These are phyloP conservation scores for Aspiorhynchus laticeps DNA, from an alignment of 2,113 vertebrate genomes.

Conservation along the genomic window DNA sequence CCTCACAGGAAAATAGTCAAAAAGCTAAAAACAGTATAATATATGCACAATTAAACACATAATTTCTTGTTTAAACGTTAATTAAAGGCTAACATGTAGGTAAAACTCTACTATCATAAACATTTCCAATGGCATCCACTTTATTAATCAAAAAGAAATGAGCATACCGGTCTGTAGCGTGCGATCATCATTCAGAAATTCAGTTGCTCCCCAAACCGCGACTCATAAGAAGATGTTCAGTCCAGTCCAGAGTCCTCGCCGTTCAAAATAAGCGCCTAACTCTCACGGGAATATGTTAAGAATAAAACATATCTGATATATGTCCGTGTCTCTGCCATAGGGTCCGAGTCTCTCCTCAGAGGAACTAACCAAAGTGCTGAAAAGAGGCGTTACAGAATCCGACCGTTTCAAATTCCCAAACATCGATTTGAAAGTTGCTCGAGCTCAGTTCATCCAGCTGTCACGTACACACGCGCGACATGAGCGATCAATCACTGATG, in stretches of 20 bases:
- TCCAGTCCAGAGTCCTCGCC: conserved; percentile 38
- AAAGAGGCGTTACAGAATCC: conserved; percentile 48
- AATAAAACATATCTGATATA: not conserved
- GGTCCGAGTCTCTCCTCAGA: conserved; percentile 25
- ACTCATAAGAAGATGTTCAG: conserved; percentile 25
- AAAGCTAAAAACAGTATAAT: not conserved
- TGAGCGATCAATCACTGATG: not conserved
- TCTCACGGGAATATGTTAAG: not conserved
- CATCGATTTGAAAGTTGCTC: conserved; percentile 19
- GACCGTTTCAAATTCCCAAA: conserved; percentile 1
- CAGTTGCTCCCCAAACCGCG: conserved; percentile 16
- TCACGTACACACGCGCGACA: conserved; percentile 26
- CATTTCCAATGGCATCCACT: not conserved
- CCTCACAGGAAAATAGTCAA: not conserved
- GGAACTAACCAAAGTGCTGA: conserved; percentile 80
- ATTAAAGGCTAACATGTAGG: not conserved
- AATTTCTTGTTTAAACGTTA: not conserved
- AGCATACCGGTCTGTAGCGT: conserved; percentile 76
- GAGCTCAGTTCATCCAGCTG: not conserved
- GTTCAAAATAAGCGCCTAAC: conserved; percentile 19
- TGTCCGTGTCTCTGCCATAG: conserved; percentile 2
- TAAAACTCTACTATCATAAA: not conserved
- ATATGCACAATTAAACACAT: not conserved
- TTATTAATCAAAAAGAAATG: not conserved
- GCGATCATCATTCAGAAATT: conserved; percentile 66